Base-by-base conservation (phyloP, 1,140 invertebrate species). In the Spodoptera frugiperda region DNA sequence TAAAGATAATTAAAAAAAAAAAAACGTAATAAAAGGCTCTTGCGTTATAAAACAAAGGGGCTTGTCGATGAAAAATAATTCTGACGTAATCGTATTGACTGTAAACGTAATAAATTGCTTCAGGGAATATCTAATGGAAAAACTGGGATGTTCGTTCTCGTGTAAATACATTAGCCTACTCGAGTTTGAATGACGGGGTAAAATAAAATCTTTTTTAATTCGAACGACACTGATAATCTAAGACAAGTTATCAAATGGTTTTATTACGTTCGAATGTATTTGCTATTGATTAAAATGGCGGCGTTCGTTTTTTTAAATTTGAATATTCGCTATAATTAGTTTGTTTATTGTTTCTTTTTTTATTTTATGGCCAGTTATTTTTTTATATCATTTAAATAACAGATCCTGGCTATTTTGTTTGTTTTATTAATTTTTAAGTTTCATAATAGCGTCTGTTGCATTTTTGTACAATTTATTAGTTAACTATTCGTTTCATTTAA, bases 81-180 rank as follows among this genome's bases (percentile, higher is more conserved):
- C 12, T 53, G 48, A 53, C 65, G 25, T 53, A 68, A 68, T 68
- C 14, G 30, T 67, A 49, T 48, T 67, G 48, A 68, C 4, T 51
- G 63, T 51, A 48, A 49, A 48, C 44, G 17, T 67, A 68, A 68
- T 68, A 68, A 68, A 68, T 53, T 68, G 49, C 65, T 19, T 53
- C 65, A 53, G 4, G 3, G n/a, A 15, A 39, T 19, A 49, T 15
- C 21, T 68, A 68, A 51, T 33, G 65, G 65, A 68, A 53, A 53
- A 39, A 68, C 25, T 33, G 17, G 21, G 48, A 68, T 53, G 65
- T 72, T 72, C 53, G 6, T 54, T 72, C 33, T 17, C 17, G 15
- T n/a, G 21, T 46, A 72, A 72, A 57, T 72, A 72, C 33, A 72
- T 72, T 72, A 72, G 51, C 12, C 33, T 54, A 55, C 51, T 39